Percentiles rank a stretch among this genome's conserved stretches.
Conservation (phyloP, 2,888 invertebrate species). For the Reticulitermes lucifugus region DNA sequence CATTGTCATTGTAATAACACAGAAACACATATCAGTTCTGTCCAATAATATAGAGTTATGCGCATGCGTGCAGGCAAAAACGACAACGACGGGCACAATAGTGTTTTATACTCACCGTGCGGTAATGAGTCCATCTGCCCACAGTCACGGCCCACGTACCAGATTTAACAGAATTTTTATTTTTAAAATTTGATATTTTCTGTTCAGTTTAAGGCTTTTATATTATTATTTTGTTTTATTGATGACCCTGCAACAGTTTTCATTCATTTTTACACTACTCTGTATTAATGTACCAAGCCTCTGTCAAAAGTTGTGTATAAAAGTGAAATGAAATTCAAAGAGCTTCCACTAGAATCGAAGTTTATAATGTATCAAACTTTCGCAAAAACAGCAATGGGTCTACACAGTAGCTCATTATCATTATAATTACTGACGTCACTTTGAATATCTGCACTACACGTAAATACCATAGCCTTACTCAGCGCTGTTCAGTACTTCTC, state of each 20-base stretch:
- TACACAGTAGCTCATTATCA: too few species aligned
- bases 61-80: background rate
- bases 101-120: background rate
- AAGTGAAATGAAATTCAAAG: too few species aligned
- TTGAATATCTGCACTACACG: too few species aligned
- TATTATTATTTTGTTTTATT: background rate
- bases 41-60: too few species aligned
- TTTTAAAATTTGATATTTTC: background rate
- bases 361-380: too few species aligned
- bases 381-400: too few species aligned
- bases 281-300: background rate
- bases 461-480: too few species aligned
- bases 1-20: background rate
- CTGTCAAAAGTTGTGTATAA: too few species aligned
- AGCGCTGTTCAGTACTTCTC: too few species aligned
- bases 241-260: slow-evolving; percentile 6
- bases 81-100: background rate
- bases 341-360: too few species aligned
- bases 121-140: background rate
- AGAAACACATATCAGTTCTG: background rate
- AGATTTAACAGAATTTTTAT: background rate
- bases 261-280: background rate
- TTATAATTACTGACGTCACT: too few species aligned
- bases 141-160: background rate
- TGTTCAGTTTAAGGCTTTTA: background rate